These are phyloP conservation scores for Sinocyclocheilus rhinocerous DNA, from an alignment of 2,113 vertebrate genomes.

Conservation along the genomic window DNA sequence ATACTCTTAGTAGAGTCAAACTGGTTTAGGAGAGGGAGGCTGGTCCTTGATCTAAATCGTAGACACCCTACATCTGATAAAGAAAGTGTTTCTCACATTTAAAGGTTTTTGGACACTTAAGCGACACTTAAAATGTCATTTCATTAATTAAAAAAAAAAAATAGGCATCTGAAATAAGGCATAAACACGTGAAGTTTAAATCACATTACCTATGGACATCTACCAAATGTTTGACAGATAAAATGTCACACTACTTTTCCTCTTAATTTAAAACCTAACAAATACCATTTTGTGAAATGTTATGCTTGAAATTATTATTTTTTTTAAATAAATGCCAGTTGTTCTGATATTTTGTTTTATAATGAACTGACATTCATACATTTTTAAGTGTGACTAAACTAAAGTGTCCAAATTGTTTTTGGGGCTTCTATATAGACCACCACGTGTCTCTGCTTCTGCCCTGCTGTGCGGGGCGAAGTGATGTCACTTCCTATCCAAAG, in stretches of 20 bases:
- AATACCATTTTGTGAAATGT: background rate
- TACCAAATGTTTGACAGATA: background rate
- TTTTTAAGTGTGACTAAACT: background rate
- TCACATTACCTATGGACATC: background rate
- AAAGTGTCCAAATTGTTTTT: background rate
- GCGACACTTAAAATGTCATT: background rate
- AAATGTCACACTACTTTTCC: background rate
- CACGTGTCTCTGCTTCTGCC: background rate
- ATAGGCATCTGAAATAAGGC: background rate
- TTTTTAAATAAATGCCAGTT: background rate
- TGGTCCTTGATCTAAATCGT: background rate
- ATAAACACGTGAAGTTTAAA: background rate
- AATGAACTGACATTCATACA: background rate
- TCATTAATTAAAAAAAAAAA: background rate
- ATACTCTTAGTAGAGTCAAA: background rate
- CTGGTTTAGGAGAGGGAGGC: background rate
- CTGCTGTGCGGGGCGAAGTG: background rate
- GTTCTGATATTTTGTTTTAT: background rate
- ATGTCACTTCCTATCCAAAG: constrained; percentile 16
- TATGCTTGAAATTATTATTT: background rate
- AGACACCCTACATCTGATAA: background rate
- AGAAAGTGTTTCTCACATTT: background rate
- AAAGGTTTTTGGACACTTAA: background rate
- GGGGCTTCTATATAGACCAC: background rate
- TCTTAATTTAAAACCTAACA: background rate